Percentiles rank a stretch among this genome's conserved stretches.
Evolutionary conservation across 2,797 vertebrate species (phyloP).

Genomic region (Chloroceryle amazona): DNA sequence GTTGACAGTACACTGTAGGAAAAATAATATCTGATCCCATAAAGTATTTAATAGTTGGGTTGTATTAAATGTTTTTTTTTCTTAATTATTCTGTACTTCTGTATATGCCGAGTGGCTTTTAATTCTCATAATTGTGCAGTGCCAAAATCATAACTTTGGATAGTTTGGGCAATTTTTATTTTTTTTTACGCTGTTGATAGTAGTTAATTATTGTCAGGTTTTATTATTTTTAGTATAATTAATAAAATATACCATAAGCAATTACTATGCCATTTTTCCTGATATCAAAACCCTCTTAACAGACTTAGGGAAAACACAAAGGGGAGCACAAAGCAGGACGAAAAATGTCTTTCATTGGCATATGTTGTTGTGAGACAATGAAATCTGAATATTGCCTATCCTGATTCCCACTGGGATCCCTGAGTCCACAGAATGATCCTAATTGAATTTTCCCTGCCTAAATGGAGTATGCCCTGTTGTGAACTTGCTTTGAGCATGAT

Average conservation of each 20-base stretch:
- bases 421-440: conserved; percentile 87
- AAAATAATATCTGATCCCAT: neutral
- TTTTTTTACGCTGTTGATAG: neutral
- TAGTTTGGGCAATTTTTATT: neutral
- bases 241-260: neutral
- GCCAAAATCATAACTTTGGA: neutral
- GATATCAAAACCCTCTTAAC: neutral
- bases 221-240: neutral
- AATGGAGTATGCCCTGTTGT: conserved; percentile 92
- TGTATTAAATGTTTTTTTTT: neutral
- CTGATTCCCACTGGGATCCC: conserved; percentile 85
- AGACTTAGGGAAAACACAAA: conserved; percentile 28
- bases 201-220: neutral
- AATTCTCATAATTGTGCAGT: neutral
- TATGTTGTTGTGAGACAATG: conserved; percentile 86
- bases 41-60: neutral
- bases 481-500: conserved; percentile 91
- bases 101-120: neutral
- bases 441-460: conserved; percentile 95
- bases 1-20: neutral
- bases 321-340: neutral
- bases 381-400: conserved; percentile 88
- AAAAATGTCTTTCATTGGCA: conserved; percentile 76
- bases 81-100: neutral
- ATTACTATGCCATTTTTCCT: neutral